These are phyloP conservation scores for Illadopsis cleaveri DNA, from an alignment of 2,113 vertebrate genomes.

Conservation along the genomic window DNA sequence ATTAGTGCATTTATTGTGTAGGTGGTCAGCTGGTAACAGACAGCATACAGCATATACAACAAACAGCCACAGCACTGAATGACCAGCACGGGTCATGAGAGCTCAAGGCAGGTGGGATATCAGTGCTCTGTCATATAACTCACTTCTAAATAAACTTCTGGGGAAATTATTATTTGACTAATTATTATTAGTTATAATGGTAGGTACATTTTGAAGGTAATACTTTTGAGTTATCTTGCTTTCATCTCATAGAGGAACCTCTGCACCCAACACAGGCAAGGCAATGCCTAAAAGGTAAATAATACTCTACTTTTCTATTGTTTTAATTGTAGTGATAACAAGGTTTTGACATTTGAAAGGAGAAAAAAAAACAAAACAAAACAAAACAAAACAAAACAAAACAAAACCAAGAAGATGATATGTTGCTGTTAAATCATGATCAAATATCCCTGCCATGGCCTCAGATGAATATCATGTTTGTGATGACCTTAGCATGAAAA, in stretches of 20 bases:
- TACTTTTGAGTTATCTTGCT: background rate
- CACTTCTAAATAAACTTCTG: background rate
- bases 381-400: no score
- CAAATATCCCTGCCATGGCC: background rate
- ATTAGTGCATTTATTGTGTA: background rate
- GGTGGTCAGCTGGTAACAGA: background rate
- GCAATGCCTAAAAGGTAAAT: background rate
- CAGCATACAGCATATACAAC: no score
- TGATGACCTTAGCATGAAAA: background rate
- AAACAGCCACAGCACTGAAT: fast-evolving
- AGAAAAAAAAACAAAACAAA: background rate
- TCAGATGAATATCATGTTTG: background rate
- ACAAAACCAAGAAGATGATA: no score
- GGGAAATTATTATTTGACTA: background rate
- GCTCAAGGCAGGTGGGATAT: background rate
- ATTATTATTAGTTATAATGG: background rate
- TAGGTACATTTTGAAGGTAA: background rate
- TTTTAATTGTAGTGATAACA: background rate
- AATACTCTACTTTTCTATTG: background rate
- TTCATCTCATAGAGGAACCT: background rate
- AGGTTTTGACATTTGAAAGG: background rate
- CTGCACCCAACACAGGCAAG: background rate
- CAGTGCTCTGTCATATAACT: background rate
- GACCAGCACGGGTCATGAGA: fast-evolving
- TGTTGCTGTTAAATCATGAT: background rate